phyloP scores from a whole-genome alignment of 2,888 invertebrate species.

The Hirudinaria manillensis region DNA sequence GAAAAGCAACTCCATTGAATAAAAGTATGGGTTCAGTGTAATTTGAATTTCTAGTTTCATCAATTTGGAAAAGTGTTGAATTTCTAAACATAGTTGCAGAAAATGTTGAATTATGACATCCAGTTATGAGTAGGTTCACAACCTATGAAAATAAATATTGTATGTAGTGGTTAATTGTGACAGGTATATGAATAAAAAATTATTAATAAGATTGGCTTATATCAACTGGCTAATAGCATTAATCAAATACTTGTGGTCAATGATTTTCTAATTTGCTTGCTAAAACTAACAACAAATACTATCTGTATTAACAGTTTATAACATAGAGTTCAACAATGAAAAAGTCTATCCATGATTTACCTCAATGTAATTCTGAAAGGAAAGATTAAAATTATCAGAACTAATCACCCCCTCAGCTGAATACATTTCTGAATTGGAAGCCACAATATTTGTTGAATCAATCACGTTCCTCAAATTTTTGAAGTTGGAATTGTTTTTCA shows the following conservation, averaged over 20 bases:
- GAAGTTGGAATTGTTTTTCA: constrained; percentile 6
- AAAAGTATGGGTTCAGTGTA: background rate
- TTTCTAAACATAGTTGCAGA: background rate
- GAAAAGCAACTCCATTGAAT: background rate
- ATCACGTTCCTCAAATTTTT: background rate
- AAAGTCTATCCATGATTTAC: too few species aligned
- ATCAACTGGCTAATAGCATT: too few species aligned
- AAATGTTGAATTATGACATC: background rate
- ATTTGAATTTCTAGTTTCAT: background rate
- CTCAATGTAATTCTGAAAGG: too few species aligned
- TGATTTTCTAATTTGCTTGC: too few species aligned
- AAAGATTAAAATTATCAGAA: background rate
- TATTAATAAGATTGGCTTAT: too few species aligned
- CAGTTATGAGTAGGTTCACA: background rate
- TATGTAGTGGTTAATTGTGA: background rate
- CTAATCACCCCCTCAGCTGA: background rate
- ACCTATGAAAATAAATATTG: background rate
- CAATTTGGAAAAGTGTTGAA: background rate
- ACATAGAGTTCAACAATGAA: too few species aligned
- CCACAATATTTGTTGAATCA: background rate
- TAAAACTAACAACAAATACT: too few species aligned
- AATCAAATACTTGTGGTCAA: too few species aligned
- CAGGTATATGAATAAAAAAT: too few species aligned
- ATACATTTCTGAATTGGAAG: background rate
- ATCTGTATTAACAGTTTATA: too few species aligned